Evolutionary conservation across 2,113 vertebrate genomes (phyloP), one percentile per base, ranked within the genome.

Genomic region (Pungitius pungitius): DNA sequence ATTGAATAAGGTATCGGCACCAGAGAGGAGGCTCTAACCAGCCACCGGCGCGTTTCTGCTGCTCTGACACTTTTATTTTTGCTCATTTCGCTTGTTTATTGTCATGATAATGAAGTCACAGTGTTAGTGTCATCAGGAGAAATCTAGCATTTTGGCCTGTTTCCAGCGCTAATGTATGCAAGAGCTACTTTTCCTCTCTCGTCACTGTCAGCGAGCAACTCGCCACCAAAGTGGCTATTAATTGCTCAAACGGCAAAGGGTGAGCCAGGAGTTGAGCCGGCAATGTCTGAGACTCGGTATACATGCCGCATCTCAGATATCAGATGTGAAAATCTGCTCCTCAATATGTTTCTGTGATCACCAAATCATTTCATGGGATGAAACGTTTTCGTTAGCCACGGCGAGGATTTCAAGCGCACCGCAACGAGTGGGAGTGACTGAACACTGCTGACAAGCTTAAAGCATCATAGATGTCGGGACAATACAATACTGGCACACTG

Each of bases 41-140:
- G 88, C 83, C 79, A 81, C 68, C 33, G 58, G 74, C 62, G 56
- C 58, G 56, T 87, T 86, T 85, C 83, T 86, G 86, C 84, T 75
- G 78, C 80, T 87, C 75, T 85, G 83, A 90, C 89, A 80, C 77
- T 86, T 88, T 87, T 86, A 84, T 87, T 90, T 89, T 84, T 80
- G 86, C 87, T 91, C 78, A 83, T 89, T 91, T 90, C 15, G 74
- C 78, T 87, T 89, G 88, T 93, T 92, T 90, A 89, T 91, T 93
- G 87, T 91, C 88, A 87, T 87, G 87, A 83, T 92, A 92, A 91
- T 92, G 85, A 92, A 87, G 89, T 90, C 78, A 75, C 87, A 85
- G 84, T 78, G 88, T 89, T 82, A 73, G 80, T 92, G 91, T 90
- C 89, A 88, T 87, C 89, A 83, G 86, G 86, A 90, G 80, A 90